phyloP scores from a whole-genome alignment of 2,797 vertebrate species.

The Acanthopagrus latus region DNA sequence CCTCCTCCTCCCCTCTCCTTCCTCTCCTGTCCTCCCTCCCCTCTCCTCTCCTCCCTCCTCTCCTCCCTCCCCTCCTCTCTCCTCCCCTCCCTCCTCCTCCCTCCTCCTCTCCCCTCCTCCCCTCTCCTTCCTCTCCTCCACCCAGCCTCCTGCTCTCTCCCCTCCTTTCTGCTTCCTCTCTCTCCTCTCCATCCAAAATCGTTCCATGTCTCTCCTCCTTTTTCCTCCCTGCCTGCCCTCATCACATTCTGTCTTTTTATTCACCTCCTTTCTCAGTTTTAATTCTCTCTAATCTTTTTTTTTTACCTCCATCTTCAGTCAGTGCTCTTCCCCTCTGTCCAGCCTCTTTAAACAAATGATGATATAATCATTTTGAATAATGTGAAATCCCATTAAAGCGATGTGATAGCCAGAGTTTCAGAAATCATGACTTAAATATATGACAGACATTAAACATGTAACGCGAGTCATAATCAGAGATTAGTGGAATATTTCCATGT shows the following conservation, averaged over 20 bases:
- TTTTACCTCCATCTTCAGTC: background rate
- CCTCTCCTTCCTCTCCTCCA: too few species aligned
- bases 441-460: background rate
- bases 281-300: background rate
- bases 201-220: too few species aligned
- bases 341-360: constrained; percentile 7
- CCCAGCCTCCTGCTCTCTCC: too few species aligned
- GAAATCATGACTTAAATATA: background rate
- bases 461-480: background rate
- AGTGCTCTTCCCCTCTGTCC: background rate
- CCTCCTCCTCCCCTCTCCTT: too few species aligned
- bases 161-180: too few species aligned
- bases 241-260: background rate
- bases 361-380: constrained; percentile 3
- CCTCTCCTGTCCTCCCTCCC: too few species aligned
- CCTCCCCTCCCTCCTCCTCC: too few species aligned
- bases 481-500: background rate
- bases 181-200: too few species aligned
- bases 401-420: background rate
- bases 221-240: too few species aligned
- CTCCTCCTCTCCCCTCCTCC: too few species aligned
- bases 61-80: background rate
- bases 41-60: too few species aligned
- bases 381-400: constrained; percentile 9
- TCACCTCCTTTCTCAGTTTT: background rate